Evolutionary conservation across 2,888 invertebrate genomes (phyloP), one percentile per base, ranked within the genome.

Genomic region (Pterostichus niger): DNA sequence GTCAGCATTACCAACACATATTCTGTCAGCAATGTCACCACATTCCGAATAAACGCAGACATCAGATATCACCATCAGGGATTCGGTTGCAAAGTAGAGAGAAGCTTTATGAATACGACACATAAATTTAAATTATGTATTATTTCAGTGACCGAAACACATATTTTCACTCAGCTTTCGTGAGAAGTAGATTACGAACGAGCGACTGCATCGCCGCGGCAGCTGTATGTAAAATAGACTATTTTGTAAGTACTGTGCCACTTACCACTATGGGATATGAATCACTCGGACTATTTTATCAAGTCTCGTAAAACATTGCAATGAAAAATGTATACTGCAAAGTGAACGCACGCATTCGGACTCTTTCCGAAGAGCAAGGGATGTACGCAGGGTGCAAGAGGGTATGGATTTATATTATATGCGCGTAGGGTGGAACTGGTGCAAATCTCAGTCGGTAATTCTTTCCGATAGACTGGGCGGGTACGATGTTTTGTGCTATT

Each of bases 301-400:
- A 80, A 80, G 73, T 54, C 71, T 80, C 73, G 73, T 81, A 56
- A 81, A 81, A 81, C 71, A 56, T 73, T 73, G 73, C 81, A 81
- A 83, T 85, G 85, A 85, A 85, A 85, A 85, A 85, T 84, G 83
- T 73, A 83, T 83, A 76, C 31, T 52, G 73, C 64, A 76, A 84
- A 83, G 71, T 83, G 71, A 78, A 64, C 31, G 68, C 71, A 46
- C 73, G 24, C 11, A 73, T 31, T 10, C 15, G 49, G 24, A 46
- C 10, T 31, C 17, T 15, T 59, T 31, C 24, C 17, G 59, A 4
- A 17, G 6, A 54, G 17, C 9, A 15, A 54, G 6, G 54, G n/a
- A 17, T 11, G 6, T 13, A 54, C 6, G 10, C 0, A 59, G 31
- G 9, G 9, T 10, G 10, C 6, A 17, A 24, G 24, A 17, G 10